Evolutionary conservation across 2,113 vertebrate species (phyloP).

Genomic region (Vimba vimba): DNA sequence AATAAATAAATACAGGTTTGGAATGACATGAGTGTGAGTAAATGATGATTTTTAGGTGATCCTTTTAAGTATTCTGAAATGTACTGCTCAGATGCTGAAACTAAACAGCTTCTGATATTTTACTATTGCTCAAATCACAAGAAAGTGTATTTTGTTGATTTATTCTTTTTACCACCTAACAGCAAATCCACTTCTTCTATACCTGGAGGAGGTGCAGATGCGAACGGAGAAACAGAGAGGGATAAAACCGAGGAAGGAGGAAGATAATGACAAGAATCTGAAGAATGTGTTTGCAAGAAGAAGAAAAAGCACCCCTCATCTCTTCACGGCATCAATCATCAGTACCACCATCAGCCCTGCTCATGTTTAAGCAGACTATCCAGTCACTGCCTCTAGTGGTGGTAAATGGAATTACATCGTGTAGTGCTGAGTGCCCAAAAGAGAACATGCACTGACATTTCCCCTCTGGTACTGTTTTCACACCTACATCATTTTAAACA

Average conservation of each 20-base stretch:
- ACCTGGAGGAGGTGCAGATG: conserved; percentile 60
- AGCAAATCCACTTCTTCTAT: conserved; percentile 61
- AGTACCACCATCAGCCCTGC: not conserved
- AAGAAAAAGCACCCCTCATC: conserved; percentile 12
- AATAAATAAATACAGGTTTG: not conserved
- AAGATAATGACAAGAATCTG: conserved; percentile 51
- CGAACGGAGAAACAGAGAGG: conserved; percentile 67
- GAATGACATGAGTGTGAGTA: too few species aligned
- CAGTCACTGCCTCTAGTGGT: conserved; percentile 33
- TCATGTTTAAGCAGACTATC: not conserved
- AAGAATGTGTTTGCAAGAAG: not conserved
- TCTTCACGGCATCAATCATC: conserved; percentile 27
- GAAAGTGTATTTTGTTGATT: not conserved
- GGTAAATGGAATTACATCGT: not conserved
- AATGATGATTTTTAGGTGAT: not conserved
- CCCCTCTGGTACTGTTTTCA: conserved; percentile 5
- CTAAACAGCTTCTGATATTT: not conserved
- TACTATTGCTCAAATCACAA: not conserved
- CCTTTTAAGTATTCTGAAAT: not conserved
- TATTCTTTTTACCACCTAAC: not conserved
- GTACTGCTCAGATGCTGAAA: not conserved
- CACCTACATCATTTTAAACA: conserved; percentile 14
- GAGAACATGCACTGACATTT: not conserved
- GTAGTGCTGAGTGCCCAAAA: not conserved
- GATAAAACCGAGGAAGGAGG: conserved; percentile 60